Conservation (phyloP, 2,888 invertebrate genomes). For the Dasysyrphus tricinctus region DNA sequence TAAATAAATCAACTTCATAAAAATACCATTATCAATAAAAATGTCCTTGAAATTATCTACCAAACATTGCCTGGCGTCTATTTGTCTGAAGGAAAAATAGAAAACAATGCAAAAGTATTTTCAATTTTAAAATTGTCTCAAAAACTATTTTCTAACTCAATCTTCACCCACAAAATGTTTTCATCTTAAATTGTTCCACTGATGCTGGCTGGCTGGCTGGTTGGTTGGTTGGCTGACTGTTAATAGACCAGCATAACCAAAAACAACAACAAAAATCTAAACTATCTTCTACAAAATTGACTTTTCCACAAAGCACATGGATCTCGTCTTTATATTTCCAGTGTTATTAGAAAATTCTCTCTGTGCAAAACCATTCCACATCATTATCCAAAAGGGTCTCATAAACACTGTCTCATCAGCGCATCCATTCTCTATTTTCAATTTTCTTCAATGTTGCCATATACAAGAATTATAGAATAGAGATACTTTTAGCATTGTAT, state of each 20-base stretch:
- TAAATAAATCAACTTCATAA: slow-evolving; percentile 14
- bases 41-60: neutral
- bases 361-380: slow-evolving; percentile 23
- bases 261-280: neutral
- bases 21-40: slow-evolving; percentile 7
- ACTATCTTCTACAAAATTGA: slow-evolving; percentile 10
- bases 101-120: slow-evolving; percentile 5
- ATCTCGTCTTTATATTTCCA: slow-evolving; percentile 1
- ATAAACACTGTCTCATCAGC: slow-evolving; percentile 23
- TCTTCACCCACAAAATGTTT: neutral
- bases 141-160: slow-evolving; percentile 26
- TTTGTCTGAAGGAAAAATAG: neutral
- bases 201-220: neutral
- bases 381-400: slow-evolving; percentile 34
- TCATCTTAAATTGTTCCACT: slow-evolving; percentile 8
- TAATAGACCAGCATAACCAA: neutral
- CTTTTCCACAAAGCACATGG: slow-evolving; percentile 8
- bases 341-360: slow-evolving; percentile 3
- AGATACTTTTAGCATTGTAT: neutral
- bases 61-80: neutral
- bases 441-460: slow-evolving; percentile 8
- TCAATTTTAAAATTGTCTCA: slow-evolving; percentile 5
- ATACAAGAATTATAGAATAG: too few species aligned
- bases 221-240: neutral
- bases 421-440: slow-evolving; percentile 20